Conservation (phyloP, 2,888 invertebrate species). For the Microctonus aethiopoides region DNA sequence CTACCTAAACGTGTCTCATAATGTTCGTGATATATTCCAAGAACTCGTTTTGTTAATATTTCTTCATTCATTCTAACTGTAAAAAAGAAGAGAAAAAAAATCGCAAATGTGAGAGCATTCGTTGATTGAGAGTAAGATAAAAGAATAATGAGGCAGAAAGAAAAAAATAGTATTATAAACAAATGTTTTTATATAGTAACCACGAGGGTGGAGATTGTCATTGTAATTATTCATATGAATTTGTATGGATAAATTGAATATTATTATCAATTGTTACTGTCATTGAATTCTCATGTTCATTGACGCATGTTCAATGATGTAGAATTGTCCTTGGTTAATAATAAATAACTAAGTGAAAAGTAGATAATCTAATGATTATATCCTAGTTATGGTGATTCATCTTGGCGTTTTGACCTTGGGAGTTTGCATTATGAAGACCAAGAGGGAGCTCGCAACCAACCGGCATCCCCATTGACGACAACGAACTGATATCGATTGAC, state of each 20-base stretch:
- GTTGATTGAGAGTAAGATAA: slow-evolving; percentile 14
- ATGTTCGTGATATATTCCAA: not conserved
- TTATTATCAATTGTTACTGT: too few species aligned
- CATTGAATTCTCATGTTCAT: too few species aligned
- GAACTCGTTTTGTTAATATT: not conserved
- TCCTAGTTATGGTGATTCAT: slow-evolving; percentile 36
- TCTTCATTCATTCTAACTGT: not conserved
- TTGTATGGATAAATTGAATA: too few species aligned
- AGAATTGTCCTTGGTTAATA: too few species aligned
- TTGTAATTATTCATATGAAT: too few species aligned
- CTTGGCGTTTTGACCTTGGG: slow-evolving; percentile 42
- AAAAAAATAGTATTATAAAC: not conserved
- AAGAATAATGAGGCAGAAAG: not conserved
- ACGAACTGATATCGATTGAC: slow-evolving; percentile 35
- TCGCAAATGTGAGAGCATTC: slow-evolving; percentile 5
- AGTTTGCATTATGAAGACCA: slow-evolving; percentile 35
- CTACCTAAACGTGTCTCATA: not conserved
- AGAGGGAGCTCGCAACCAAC: slow-evolving; percentile 42
- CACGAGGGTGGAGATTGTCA: not conserved
- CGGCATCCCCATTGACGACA: slow-evolving; percentile 40
- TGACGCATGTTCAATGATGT: too few species aligned
- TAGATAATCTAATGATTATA: slow-evolving; percentile 3
- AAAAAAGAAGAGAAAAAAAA: too few species aligned
- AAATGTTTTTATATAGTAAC: not conserved
- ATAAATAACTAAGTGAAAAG: not conserved